These are phyloP conservation scores for Anastatus disparis DNA, from an alignment of 1,140 invertebrate genomes.

Conservation along the genomic window DNA sequence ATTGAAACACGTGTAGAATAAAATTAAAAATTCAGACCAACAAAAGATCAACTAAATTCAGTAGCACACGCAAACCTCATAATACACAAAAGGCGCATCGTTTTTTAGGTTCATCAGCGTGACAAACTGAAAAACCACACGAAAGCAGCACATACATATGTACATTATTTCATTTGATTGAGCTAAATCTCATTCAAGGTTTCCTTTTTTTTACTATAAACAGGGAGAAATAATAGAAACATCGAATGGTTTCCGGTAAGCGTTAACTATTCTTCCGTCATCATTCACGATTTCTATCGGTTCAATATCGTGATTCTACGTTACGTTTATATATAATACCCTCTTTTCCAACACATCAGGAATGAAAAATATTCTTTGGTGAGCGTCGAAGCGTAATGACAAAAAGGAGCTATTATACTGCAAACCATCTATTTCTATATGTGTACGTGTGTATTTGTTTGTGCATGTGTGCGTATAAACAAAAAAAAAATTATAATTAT, in stretches of 20 bases:
- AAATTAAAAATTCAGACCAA: too few relatives aligned
- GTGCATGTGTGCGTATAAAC: too few relatives aligned
- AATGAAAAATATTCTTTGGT: conserved; percentile 1
- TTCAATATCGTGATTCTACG: neutral
- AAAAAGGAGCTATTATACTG: neutral
- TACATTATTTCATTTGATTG: neutral
- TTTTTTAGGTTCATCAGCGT: too few relatives aligned
- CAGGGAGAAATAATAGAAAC: conserved; percentile 34
- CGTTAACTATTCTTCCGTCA: neutral
- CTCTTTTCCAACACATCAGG: neutral
- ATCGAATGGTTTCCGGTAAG: conserved; percentile 18
- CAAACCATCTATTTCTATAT: too few relatives aligned
- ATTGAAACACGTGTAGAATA: too few relatives aligned
- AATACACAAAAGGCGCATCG: too few relatives aligned
- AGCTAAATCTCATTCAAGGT: neutral
- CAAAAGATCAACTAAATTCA: too few relatives aligned
- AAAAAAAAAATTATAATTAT: too few relatives aligned
- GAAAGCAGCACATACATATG: neutral
- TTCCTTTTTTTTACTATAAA: too few relatives aligned
- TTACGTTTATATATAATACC: neutral
- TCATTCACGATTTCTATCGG: neutral
- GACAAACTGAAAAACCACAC: too few relatives aligned
- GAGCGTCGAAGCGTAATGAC: conserved; percentile 25
- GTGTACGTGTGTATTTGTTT: too few relatives aligned
- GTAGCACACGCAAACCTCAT: too few relatives aligned